Conservation (phyloP, 2,113 vertebrate species). For the Elanus axillaris region DNA sequence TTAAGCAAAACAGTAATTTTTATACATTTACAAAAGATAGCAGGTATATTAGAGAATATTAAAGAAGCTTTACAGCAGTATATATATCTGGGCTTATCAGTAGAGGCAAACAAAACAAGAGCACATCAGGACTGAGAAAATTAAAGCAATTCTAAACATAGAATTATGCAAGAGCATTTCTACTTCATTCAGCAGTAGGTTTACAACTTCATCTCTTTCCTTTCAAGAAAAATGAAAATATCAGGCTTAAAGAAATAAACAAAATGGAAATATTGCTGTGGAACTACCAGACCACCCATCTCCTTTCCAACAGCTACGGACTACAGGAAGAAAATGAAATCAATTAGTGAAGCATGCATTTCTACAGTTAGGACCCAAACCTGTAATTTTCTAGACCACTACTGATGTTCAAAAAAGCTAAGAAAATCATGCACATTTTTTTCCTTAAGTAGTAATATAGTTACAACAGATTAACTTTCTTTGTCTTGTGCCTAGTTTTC, state of each 20-base stretch:
- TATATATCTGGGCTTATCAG: not conserved
- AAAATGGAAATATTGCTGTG: not conserved
- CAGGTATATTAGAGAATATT: not conserved
- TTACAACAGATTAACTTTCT: not conserved
- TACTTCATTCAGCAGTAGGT: not conserved
- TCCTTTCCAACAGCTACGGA: not conserved
- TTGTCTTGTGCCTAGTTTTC: not conserved
- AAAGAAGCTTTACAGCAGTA: not conserved
- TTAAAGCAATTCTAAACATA: accelerated
- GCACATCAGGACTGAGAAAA: not conserved
- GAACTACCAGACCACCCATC: not conserved
- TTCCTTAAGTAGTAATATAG: not conserved
- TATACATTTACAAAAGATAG: not conserved
- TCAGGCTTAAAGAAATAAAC: not conserved
- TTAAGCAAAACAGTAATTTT: not conserved
- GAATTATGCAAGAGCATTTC: not conserved
- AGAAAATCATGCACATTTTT: not conserved
- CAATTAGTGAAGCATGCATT: not conserved
- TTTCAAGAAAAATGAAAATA: not conserved
- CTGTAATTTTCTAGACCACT: not conserved
- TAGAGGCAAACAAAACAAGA: not conserved
- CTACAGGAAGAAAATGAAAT: not conserved
- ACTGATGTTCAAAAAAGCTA: not conserved
- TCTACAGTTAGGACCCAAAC: not conserved
- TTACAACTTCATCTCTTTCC: not conserved